Conservation (phyloP, 1,140 invertebrate species). For the Halyomorpha halys region DNA sequence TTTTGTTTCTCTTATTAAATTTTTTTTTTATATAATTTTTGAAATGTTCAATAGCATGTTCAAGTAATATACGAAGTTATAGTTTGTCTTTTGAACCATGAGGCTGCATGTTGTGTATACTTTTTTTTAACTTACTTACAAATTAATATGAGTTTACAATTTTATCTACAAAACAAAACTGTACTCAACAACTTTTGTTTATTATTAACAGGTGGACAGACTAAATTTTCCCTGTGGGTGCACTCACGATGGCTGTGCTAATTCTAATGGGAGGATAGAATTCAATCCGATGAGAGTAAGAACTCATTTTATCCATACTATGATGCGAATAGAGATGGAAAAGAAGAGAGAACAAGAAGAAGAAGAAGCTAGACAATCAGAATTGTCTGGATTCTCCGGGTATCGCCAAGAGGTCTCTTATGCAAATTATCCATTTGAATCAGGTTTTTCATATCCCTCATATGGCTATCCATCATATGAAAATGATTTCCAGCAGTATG, state of each 20-base stretch:
- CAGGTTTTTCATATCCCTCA: conserved; percentile 1
- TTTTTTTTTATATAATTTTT: too few relatives aligned
- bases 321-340: conserved; percentile 89
- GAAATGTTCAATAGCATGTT: too few relatives aligned
- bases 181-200: not conserved
- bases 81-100: too few relatives aligned
- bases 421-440: not conserved
- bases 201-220: conserved; percentile 63
- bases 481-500: conserved; percentile 1
- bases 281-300: conserved; percentile 91
- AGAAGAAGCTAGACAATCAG: conserved; percentile 25
- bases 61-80: too few relatives aligned
- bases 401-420: not conserved
- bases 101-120: too few relatives aligned
- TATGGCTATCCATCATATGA: not conserved
- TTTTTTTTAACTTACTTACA: too few relatives aligned
- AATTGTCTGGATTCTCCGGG: not conserved
- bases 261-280: conserved; percentile 84
- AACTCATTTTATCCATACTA: conserved; percentile 94
- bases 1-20: too few relatives aligned
- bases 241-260: conserved; percentile 85
- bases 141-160: too few relatives aligned
- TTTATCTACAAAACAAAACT: too few relatives aligned
- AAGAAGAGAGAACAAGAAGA: conserved; percentile 51
- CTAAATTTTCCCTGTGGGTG: conserved; percentile 95